Evolutionary conservation across 2,888 invertebrate genomes (phyloP), one percentile per base, ranked within the genome.

Genomic region (Muscina levida): DNA sequence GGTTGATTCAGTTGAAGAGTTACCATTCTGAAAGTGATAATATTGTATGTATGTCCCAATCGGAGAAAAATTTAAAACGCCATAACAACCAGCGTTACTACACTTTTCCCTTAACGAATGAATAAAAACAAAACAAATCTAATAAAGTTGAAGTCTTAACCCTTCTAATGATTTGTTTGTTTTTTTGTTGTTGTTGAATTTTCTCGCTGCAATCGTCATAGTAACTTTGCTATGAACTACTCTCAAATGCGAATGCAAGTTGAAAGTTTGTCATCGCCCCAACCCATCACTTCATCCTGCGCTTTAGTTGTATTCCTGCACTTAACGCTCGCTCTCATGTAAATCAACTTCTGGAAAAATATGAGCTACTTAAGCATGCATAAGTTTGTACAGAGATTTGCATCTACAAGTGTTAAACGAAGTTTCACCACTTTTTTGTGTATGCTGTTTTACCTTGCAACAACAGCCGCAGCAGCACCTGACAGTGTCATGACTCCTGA

Each of bases 381-480:
- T 82, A 83, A 83, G 80, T 83, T 83, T 83, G 82, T 82, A 77
- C 73, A 73, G 78, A 83, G 84, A 84, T 83, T 84, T 84, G 82
- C 84, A 84, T 84, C 83, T 82, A 77, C 83, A 82, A 84, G 84
- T 84, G 83, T 59, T 53, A 66, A 74, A 75, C 70, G 59, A 77
- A 72, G 39, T 62, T 75, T 59, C 17, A 59, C 31, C 1, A n/a
- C 11, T 53, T 71, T 67, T 76, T 68, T 62, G 13, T 37, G 31
- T 5, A 6, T 15, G 48, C 8, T 10, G 57, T 62, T 62, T 62
- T 59, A 5, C 59, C 39, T 39, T 6, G 4, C 15, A 37, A 37
- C 8, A 44, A 39, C 62, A 62, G 39, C 17, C 37, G 53, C 74
- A 66, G 72, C 68, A 46, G 46, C 76, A 78, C 48, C 70, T 71